phyloP scores from a whole-genome alignment of 2,888 invertebrate genomes.

The Noctua janthe region DNA sequence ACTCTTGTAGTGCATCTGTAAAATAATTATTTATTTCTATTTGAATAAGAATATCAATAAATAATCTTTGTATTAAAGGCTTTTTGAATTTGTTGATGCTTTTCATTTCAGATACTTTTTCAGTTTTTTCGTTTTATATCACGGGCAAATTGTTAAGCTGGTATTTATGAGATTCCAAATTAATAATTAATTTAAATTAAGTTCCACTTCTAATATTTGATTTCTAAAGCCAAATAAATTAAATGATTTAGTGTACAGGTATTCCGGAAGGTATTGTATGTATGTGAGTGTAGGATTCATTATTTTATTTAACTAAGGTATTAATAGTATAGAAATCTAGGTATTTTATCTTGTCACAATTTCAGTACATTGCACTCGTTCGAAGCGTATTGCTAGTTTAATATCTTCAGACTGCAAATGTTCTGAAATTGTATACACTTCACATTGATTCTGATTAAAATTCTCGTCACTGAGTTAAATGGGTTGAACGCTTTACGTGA shows the following conservation, averaged over 20 bases:
- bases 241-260: not conserved
- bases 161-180: not conserved
- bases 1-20: not conserved
- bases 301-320: not conserved
- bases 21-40: not conserved
- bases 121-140: not conserved
- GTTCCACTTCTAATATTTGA: not conserved
- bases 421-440: not conserved
- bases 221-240: not conserved
- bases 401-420: not conserved
- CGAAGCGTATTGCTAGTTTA: not conserved
- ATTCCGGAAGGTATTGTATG: not conserved
- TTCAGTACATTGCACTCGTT: not conserved
- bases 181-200: not conserved
- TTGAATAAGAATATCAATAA: not conserved
- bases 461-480: not conserved
- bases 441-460: conserved; percentile 16
- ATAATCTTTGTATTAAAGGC: not conserved
- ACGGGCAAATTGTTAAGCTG: not conserved
- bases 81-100: not conserved
- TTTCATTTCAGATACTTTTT: not conserved
- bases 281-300: not conserved
- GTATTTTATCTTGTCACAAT: not conserved
- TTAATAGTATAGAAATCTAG: not conserved
- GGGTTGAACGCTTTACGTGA: not conserved